Conservation (phyloP, 2,797 vertebrate genomes). For the Todus mexicanus region DNA sequence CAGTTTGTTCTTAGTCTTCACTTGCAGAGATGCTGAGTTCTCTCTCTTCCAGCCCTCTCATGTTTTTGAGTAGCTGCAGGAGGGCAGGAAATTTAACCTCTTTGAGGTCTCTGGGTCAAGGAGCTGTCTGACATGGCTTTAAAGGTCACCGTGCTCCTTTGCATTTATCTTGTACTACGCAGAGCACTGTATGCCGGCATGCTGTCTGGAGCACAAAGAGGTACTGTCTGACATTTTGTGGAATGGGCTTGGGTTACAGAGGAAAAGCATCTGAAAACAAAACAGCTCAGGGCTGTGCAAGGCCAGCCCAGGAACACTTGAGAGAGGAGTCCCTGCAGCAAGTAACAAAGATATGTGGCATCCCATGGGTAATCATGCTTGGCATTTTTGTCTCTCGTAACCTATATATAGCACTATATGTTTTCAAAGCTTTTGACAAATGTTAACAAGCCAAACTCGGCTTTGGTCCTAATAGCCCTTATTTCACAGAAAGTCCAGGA, state of each 20-base stretch:
- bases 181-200: background rate
- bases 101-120: conserved; percentile 69
- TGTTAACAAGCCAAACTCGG: background rate
- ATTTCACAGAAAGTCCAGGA: background rate
- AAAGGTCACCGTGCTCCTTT: conserved; percentile 71
- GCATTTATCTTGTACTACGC: conserved; percentile 9
- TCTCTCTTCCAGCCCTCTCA: background rate
- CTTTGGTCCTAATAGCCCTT: background rate
- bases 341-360: background rate
- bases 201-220: conserved; percentile 52
- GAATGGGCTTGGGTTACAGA: conserved; percentile 6
- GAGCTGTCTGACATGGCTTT: conserved; percentile 60
- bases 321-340: conserved; percentile 37
- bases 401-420: background rate
- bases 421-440: conserved; percentile 25
- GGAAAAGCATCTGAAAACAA: conserved; percentile 11
- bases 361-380: background rate
- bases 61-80: background rate
- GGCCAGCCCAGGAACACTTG: background rate
- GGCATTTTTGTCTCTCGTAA: background rate
- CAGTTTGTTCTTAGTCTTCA: background rate
- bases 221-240: conserved; percentile 61
- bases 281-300: background rate
- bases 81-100: conserved; percentile 2
- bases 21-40: background rate